phyloP scores from a whole-genome alignment of 2,888 invertebrate species.

The Polymixis flavicincta region DNA sequence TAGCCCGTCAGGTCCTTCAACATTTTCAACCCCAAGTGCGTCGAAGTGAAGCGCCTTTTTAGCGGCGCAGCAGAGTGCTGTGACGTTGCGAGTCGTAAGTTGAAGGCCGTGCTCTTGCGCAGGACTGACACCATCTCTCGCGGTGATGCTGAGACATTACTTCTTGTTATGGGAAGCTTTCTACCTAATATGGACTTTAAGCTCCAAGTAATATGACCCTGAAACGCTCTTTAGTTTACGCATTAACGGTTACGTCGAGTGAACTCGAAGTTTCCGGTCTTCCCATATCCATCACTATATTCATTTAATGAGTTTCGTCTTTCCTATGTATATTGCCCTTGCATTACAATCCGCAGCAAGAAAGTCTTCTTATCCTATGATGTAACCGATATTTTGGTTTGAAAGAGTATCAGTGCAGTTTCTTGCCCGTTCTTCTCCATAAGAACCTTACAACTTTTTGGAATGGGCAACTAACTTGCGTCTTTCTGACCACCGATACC shows the following conservation, averaged over 20 bases:
- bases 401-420: neutral
- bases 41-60: conserved; percentile 42
- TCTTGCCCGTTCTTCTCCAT: neutral
- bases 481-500: neutral
- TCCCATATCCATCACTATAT: neutral
- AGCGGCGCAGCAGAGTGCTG: conserved; percentile 31
- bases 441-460: neutral
- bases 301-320: neutral
- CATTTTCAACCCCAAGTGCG: neutral
- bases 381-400: neutral
- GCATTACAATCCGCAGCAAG: neutral
- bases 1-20: too few species aligned
- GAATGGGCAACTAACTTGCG: neutral
- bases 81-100: conserved; percentile 50
- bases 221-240: neutral
- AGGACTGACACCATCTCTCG: conserved; percentile 12
- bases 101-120: conserved; percentile 56
- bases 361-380: neutral
- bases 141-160: conserved; percentile 13
- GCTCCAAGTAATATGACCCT: neutral
- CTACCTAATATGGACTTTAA: neutral
- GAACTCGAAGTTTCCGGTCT: neutral
- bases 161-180: neutral
- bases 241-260: neutral
- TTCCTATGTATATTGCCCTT: neutral